phyloP scores from a whole-genome alignment of 2,888 invertebrate genomes.

The Machimus rusticus region DNA sequence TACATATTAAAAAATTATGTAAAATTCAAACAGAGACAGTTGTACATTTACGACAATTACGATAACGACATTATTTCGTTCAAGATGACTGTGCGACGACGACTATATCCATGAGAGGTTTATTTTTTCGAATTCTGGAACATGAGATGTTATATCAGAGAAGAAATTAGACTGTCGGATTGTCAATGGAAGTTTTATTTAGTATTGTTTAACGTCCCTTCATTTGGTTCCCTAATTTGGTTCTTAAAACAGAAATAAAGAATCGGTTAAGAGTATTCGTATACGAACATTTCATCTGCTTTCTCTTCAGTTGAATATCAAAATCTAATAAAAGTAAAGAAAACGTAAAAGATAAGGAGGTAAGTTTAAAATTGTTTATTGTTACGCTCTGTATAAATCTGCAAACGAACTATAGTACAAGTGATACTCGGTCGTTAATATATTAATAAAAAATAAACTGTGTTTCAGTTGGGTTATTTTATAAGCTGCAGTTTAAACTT shows the following conservation, averaged over 20 bases:
- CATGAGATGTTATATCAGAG: not conserved
- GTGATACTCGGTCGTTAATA: too few relatives aligned
- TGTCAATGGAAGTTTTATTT: not conserved
- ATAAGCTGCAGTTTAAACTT: too few relatives aligned
- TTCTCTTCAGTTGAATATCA: not conserved
- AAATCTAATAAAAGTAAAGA: not conserved
- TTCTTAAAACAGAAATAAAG: not conserved
- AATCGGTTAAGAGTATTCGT: not conserved
- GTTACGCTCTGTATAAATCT: not conserved
- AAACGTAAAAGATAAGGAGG: not conserved
- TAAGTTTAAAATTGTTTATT: not conserved
- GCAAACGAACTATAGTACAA: not conserved
- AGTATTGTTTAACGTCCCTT: not conserved
- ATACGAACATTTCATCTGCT: not conserved
- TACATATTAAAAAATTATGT: conserved; percentile 22
- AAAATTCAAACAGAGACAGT: conserved; percentile 12
- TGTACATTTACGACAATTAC: conserved; percentile 2
- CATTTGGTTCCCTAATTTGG: not conserved
- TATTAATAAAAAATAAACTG: too few relatives aligned
- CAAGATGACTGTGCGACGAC: not conserved
- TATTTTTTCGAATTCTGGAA: not conserved
- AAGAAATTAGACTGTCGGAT: not conserved
- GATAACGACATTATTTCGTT: not conserved
- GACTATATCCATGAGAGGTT: not conserved
- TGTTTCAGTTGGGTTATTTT: too few relatives aligned